Conservation (phyloP, 2,888 invertebrate species). For the Dione juno region DNA sequence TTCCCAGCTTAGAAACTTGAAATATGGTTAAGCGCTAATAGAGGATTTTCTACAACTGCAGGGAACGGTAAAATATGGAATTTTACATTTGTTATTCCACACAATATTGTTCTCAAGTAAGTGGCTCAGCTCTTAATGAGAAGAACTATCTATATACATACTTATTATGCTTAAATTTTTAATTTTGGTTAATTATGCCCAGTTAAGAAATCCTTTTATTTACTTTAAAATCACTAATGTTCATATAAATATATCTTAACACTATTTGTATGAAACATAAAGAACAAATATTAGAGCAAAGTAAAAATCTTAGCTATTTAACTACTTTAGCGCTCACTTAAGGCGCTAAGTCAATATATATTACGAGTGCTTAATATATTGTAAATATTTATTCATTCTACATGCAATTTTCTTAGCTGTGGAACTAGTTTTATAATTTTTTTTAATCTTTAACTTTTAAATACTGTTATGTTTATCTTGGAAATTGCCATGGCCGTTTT, state of each 20-base stretch:
- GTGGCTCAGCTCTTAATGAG: no score
- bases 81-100: no score
- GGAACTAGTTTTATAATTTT: slow-evolving; percentile 15
- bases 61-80: no score
- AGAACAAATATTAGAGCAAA: not conserved
- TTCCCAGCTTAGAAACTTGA: no score
- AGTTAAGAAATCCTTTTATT: not conserved
- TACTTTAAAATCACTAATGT: not conserved
- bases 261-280: slow-evolving; percentile 10
- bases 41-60: no score
- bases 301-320: not conserved
- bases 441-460: not conserved
- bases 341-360: slow-evolving; percentile 14
- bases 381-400: slow-evolving; percentile 21
- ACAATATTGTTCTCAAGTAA: no score
- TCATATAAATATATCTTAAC: not conserved
- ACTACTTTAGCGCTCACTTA: slow-evolving; percentile 18
- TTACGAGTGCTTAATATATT: slow-evolving; percentile 13
- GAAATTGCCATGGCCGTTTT: not conserved
- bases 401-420: slow-evolving; percentile 3
- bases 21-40: no score
- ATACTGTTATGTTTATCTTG: slow-evolving; percentile 2
- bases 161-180: no score
- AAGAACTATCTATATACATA: no score
- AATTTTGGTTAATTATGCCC: no score